phyloP scores from a whole-genome alignment of 2,888 invertebrate genomes.

The Lagria hirta region DNA sequence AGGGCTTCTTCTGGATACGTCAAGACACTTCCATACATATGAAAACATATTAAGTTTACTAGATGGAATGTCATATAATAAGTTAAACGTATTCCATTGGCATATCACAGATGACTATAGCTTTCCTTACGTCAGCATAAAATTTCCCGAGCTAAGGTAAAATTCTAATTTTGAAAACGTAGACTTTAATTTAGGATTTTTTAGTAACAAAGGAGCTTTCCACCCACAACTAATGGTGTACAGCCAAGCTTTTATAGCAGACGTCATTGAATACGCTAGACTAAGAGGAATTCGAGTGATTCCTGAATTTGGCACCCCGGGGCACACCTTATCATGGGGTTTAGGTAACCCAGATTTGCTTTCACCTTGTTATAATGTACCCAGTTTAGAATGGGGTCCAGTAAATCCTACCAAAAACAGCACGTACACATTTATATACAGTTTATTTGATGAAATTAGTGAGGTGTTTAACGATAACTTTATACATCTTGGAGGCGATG shows the following conservation, averaged over 20 bases:
- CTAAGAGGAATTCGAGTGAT: constrained; percentile 80
- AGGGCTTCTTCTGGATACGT: constrained; percentile 81
- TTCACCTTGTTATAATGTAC: constrained; percentile 63
- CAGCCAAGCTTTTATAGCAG: constrained; percentile 61
- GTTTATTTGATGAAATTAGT: constrained; percentile 70
- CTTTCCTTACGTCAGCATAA: constrained; percentile 79
- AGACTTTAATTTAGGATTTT: constrained; percentile 35
- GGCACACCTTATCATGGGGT: constrained; percentile 59
- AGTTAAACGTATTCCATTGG: constrained; percentile 91
- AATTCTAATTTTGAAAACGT: background rate
- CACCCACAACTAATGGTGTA: constrained; percentile 62
- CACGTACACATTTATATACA: constrained; percentile 68
- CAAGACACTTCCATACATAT: constrained; percentile 76
- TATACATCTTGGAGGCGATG: constrained; percentile 92
- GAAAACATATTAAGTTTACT: constrained; percentile 64
- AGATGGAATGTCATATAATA: constrained; percentile 85
- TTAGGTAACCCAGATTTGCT: constrained; percentile 70
- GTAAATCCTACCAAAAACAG: constrained; percentile 70
- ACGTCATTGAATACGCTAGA: constrained; percentile 73
- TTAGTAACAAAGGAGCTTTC: constrained; percentile 66
- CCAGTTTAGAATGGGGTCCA: constrained; percentile 71
- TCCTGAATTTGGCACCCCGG: constrained; percentile 86
- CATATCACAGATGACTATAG: constrained; percentile 90
- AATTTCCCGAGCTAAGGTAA: constrained; percentile 73
- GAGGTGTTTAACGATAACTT: constrained; percentile 78